These are phyloP conservation scores for Oreocharis arfaki DNA, from an alignment of 2,113 vertebrate species.

Conservation along the genomic window DNA sequence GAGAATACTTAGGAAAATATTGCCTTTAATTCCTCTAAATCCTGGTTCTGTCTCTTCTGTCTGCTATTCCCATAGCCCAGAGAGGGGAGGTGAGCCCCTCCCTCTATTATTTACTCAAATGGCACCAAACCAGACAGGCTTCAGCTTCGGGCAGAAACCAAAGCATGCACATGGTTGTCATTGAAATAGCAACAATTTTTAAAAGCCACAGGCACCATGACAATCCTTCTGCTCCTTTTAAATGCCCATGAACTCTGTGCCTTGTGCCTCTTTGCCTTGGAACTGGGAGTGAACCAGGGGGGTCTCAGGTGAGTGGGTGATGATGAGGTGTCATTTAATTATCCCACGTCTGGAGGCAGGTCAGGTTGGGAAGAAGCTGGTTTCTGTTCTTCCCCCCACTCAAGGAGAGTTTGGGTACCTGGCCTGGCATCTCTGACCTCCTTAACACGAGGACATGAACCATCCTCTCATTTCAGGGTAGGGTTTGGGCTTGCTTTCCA, in stretches of 20 bases:
- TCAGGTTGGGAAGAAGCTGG: neutral
- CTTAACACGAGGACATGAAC: fast-evolving
- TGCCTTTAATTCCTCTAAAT: neutral
- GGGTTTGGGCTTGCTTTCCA: neutral
- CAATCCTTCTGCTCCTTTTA: neutral
- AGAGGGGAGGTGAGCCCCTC: neutral
- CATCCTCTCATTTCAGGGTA: neutral
- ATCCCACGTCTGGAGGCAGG: fast-evolving
- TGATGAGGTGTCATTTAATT: neutral
- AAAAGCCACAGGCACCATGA: neutral
- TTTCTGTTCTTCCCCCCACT: neutral
- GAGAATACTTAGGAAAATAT: neutral
- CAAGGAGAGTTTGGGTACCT: neutral
- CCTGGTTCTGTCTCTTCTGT: neutral
- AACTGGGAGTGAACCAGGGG: neutral
- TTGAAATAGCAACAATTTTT: neutral
- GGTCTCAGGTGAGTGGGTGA: neutral
- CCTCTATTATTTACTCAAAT: neutral
- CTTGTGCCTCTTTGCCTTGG: neutral
- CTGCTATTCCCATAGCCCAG: neutral
- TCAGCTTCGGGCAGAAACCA: neutral
- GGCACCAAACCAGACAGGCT: neutral
- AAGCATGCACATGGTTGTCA: neutral
- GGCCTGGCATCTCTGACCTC: neutral
- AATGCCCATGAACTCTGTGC: neutral